Base-by-base conservation (phyloP, 2,888 invertebrate species). In the Cactoblastis cactorum region DNA sequence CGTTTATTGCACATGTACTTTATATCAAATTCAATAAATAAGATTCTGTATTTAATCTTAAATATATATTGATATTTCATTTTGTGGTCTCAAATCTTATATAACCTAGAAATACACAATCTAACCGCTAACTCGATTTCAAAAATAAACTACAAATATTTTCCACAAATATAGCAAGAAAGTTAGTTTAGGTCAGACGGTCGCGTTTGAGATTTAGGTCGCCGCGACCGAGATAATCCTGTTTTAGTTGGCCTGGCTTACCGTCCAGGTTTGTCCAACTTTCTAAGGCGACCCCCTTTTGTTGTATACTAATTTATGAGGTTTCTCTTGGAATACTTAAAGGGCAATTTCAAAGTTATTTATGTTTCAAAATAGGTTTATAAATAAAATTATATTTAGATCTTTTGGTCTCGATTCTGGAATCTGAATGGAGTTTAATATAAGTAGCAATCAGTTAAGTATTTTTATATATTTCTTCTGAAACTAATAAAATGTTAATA, bases 221-320 rank as follows among this genome's bases (percentile, higher is more conserved):
- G 58, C 57, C 45, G 14, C 59, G 63, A 15, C 15, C 43, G 14
- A 15, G 43, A 28, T 43, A 43, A 43, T 32, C 43, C 43, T 43
- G 8, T 43, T 43, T 43, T 43, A 43, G 43, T 43, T 28, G 28
- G 28, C 28, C 15, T 9, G 43, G 43, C 43, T 43, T 43, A 43
- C 43, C 28, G 17, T 61, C 58, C 62, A 50, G 49, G 47, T 18
- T 41, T 9, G 3, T 2, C 4, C 33, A 24, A 49, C 17, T 38
- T 24, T 45, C 60, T 39, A 14, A 41, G 41, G 24, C 8, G 22
- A 22, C 37, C 38, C 38, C 22, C 41, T 41, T 24, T 41, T 41
- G 41, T 41, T 24, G 12, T 39, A 34, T 17, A 8, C 18, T 39
- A 19, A 2, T 24, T 24, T 41, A 41, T 22, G 22, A 14, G 22